Evolutionary conservation across 2,888 invertebrate genomes (phyloP), one percentile per base, ranked within the genome.

Genomic region (Acanthacorydalis orientalis): DNA sequence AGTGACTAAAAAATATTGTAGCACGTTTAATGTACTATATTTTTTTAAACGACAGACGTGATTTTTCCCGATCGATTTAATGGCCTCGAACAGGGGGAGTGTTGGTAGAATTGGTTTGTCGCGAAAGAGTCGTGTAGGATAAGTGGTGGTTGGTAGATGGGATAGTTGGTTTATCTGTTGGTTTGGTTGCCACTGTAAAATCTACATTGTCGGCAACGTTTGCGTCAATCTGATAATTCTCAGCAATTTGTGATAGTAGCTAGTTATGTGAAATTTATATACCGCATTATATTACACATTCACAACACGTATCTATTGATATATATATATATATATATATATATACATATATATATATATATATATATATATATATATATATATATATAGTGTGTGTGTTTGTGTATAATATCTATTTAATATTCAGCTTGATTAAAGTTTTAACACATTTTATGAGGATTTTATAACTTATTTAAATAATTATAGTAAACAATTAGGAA

Each of bases 101-200:
- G 6, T 23, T 23, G 23, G 23, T 23, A 6, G 23, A 4, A 23
- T 23, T 23, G 23, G 23, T 23, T 23, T 23, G 23, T 23, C 23
- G 23, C 23, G 23, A 23, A 23, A 23, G 23, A 23, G 23, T 23
- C 23, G 23, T 23, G 6, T 23, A 23, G 23, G 23, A 23, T 4
- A 23, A 23, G 23, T 23, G 23, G 49, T 47, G 49, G 42, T 37
- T 41, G 43, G 46, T 45, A 41, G 44, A 35, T 16, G 45, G 14
- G 48, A 38, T 47, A 46, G 51, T 32, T 49, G 52, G 50, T 52
- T 53, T 50, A 53, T 52, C 51, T 56, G 53, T 53, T 53, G 52
- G 51, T 43, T 52, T 52, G 53, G 55, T 55, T 54, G 55, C 54
- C 54, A 54, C 54, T 54, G 50, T 49, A 46, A 48, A 15, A 32